Base-by-base conservation (phyloP, 2,888 invertebrate species). In the Caenorhabditis wallacei region DNA sequence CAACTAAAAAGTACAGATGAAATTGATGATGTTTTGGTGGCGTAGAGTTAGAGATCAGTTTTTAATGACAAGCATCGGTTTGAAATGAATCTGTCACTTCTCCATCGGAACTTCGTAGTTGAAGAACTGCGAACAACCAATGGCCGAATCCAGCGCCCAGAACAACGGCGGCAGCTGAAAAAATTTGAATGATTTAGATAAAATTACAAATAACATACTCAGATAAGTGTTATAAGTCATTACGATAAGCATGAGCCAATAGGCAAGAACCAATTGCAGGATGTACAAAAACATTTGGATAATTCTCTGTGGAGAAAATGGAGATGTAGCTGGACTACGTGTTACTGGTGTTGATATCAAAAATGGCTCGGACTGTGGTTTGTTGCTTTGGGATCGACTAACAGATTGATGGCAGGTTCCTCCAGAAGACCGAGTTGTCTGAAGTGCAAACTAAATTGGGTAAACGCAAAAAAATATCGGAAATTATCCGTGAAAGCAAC, bases 171-270 rank as follows among this genome's bases (percentile, higher is more conserved):
- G 84, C 82, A 11, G 89, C 88, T 88, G 71, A 64, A 86, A 30
- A 30, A 30, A 8, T 30, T n/a, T 13, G n/a, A 48, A 18, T 48
- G 16, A 16, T 35, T 35, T 35, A 35, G 2, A 16, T 13, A 10
- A 40, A 40, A 16, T 48, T 18, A 4, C 18, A 18, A 48, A 48
- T 3, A 71, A 71, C 86, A 69, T 18, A 88, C 88, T 89, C 64
- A 91, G 80, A 63, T 86, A 91, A 18, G 84, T 85, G 84, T 91
- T 91, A 85, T 90, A 91, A 26, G 91, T 91, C 91, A 91, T 91
- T 18, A 86, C 87, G 69, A 90, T 87, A 37, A 91, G 88, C 91
- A 91, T 91, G 26, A 91, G 82, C 88, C 88, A 90, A 72, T 91
- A 91, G 16, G 91, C 91, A 57, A 91, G 80, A 8, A 89, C 84